Base-by-base conservation (phyloP, 1,140 invertebrate species). In the Neodiprion pinetum region DNA sequence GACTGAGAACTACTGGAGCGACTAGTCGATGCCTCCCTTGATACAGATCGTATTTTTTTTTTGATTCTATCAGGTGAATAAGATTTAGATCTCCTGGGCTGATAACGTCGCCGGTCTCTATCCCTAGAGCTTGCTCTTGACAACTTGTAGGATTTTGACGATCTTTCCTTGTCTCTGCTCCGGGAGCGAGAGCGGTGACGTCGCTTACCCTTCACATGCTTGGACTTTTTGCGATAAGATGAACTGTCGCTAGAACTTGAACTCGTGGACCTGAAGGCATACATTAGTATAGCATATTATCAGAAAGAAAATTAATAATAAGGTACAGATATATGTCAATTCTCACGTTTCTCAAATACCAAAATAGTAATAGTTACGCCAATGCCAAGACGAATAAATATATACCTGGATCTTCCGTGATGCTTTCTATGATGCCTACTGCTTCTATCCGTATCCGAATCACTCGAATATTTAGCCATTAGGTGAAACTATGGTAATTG, bases 1-100 rank as follows among this genome's bases (percentile, higher is more conserved):
- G 87, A 88, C 40, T 88, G 87, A 7, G 84, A 87, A 78, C 86
- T 88, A 74, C 85, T 88, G 0, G 86, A 88, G 74, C 87, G 77
- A 73, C 86, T 88, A 7, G 83, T 83, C 8, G 86, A 88, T 70
- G 87, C 88, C 71, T 89, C 87, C 76, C 83, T 84, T 0, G 88
- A 88, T 70, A 72, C 70, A 7, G 88, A 89, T 78, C 84, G 85
- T 72, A 53, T 78, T 74, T 83, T 88, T 74, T 80, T 82, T 67
- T 79, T 82, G 66, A 74, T 80, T 12, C 78, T 79, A 71, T 85
- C 85, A 17, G 82, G 80, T 12, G 88, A 88, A 11, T 73, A 72
- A 4, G 88, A 89, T 76, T 81, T 85, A 7, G 85, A 85, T 71
- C 76, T 79, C 48, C 79, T 80, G 0, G 81, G 82, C 70, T 76